These are phyloP conservation scores for Lytechinus variegatus DNA, from an alignment of 35 echinoderm and acorn worm species.

Conservation along the genomic window DNA sequence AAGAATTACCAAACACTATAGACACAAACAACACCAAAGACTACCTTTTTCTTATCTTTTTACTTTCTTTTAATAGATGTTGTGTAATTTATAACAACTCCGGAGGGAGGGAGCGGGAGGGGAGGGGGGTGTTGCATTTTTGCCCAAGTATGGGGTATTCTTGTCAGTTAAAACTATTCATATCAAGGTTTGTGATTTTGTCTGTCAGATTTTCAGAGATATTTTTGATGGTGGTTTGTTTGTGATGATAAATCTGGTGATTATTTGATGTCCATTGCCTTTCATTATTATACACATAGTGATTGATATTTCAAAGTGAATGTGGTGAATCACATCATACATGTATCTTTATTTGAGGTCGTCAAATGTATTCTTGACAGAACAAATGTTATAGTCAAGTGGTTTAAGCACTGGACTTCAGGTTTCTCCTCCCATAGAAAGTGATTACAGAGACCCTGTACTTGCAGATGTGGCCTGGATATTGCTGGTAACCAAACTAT, in stretches of 20 bases:
- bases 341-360: too few relatives aligned
- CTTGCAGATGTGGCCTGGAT: too few relatives aligned
- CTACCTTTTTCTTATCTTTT: not conserved
- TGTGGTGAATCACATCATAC: not conserved
- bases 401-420: too few relatives aligned
- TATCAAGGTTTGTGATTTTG: not conserved
- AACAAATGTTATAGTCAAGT: too few relatives aligned
- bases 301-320: not conserved
- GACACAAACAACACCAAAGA: too few relatives aligned
- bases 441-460: too few relatives aligned
- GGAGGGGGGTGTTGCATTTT: not conserved
- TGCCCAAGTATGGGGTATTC: not conserved
- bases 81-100: not conserved
- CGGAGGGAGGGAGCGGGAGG: not conserved
- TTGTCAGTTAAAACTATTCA: not conserved
- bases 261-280: not conserved
- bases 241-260: not conserved
- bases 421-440: too few relatives aligned
- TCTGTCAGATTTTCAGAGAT: not conserved
- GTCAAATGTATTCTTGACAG: too few relatives aligned
- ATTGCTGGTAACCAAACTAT: too few relatives aligned
- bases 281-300: not conserved
- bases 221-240: not conserved
- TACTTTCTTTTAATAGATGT: not conserved
- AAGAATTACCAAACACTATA: constrained; percentile 52